Conservation (phyloP, 2,888 invertebrate species). For the Dryocosmus kuriphilus region DNA sequence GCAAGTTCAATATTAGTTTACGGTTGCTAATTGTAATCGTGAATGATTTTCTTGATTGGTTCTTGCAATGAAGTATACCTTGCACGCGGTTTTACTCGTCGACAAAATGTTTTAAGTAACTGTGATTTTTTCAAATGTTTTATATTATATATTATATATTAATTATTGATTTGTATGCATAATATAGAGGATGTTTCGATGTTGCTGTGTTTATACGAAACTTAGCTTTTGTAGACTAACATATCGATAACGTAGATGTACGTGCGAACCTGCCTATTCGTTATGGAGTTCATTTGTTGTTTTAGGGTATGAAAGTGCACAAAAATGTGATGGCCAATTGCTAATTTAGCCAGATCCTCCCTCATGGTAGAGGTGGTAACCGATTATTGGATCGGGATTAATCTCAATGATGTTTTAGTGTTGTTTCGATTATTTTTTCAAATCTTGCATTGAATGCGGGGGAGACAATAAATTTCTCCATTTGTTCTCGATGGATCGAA, state of each 20-base stretch:
- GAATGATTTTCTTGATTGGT: neutral
- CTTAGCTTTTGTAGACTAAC: slow-evolving; percentile 69
- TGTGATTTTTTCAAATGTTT: slow-evolving; percentile 76
- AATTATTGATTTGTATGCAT: slow-evolving; percentile 71
- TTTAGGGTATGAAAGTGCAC: slow-evolving; percentile 47
- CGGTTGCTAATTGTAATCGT: neutral
- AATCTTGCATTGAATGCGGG: neutral
- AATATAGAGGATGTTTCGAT: slow-evolving; percentile 69
- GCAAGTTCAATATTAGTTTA: slow-evolving; percentile 15
- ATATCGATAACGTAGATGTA: slow-evolving; percentile 69
- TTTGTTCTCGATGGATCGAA: neutral
- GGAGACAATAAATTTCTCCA: neutral
- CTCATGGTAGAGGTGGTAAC: neutral
- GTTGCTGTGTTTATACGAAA: slow-evolving; percentile 68
- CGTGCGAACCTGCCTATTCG: slow-evolving; percentile 56
- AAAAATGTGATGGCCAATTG: slow-evolving; percentile 19
- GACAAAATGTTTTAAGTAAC: slow-evolving; percentile 71
- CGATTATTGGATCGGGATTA: neutral
- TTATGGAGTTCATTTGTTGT: slow-evolving; percentile 59
- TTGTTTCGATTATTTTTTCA: neutral
- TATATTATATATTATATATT: slow-evolving; percentile 66
- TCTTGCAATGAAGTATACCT: neutral
- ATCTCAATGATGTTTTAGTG: neutral
- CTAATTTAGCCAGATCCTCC: slow-evolving; percentile 7
- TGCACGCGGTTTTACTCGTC: slow-evolving; percentile 43